These are phyloP conservation scores for Ia io DNA, from an alignment of 2,113 vertebrate genomes.

Conservation along the genomic window DNA sequence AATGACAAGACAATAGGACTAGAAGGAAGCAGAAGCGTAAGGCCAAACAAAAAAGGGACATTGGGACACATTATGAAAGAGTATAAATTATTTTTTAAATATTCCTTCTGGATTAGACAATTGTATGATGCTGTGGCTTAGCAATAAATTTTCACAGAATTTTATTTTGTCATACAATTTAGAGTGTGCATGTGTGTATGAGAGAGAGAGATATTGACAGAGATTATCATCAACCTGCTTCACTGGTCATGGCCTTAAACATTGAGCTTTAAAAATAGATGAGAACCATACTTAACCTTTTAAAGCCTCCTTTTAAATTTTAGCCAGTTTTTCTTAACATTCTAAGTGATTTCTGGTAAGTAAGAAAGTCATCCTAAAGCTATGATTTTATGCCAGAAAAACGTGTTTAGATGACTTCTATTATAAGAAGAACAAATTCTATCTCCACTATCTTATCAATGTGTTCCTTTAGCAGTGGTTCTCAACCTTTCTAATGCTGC, in stretches of 20 bases:
- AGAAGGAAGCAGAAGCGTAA: neutral
- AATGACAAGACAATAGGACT: neutral
- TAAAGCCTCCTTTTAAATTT: conserved; percentile 30
- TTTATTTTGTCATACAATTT: neutral
- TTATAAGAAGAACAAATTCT: neutral
- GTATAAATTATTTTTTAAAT: neutral
- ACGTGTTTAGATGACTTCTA: neutral
- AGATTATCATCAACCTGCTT: neutral
- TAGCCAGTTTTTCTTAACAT: conserved; percentile 23
- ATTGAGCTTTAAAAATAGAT: neutral
- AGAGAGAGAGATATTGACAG: neutral
- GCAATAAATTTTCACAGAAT: neutral
- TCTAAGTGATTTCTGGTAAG: conserved; percentile 29
- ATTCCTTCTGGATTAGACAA: neutral
- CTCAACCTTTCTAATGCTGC: no score
- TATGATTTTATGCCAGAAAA: conserved; percentile 22
- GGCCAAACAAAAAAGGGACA: neutral
- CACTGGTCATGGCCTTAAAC: neutral
- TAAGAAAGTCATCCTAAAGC: conserved; percentile 15
- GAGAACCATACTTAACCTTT: neutral
- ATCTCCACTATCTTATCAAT: neutral
- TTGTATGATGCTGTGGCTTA: neutral
- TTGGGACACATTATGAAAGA: neutral
- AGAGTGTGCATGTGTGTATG: no score
- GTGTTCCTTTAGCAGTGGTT: neutral